Evolutionary conservation across 2,113 vertebrate species (phyloP), one percentile per base, ranked within the genome.

Genomic region (Sphaerodactylus townsendi): DNA sequence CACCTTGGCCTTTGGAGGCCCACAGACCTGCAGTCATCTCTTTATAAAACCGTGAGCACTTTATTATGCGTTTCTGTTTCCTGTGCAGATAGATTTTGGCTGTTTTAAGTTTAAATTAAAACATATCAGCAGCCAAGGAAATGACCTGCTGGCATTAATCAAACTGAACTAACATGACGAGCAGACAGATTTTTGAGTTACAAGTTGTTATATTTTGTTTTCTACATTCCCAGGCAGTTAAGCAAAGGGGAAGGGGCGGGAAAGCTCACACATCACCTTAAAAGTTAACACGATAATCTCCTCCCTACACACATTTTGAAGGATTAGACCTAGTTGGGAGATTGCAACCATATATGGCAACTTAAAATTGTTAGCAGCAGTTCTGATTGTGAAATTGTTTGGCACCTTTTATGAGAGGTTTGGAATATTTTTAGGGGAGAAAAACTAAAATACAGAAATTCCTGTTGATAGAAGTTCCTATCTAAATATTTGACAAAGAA

Each of bases 301-400:
- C n/a, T 68, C 84, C 17, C 69, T 86, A 88, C 19, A 85, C 82
- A 81, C 83, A 53, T 46, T 3, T 72, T 41, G 69, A 81, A 1
- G 30, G 83, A 86, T 76, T 81, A 88, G 0, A 0, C 75, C 2
- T 82, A 70, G 75, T 85, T 83, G 48, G 88, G 86, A 84, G 85
- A 84, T 68, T 83, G 73, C 80, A 85, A 30, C 93, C 92, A 87
- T 93, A 94, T 92, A 95, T 80, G 94, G 92, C 35, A 11, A 75
- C 89, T 77, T 82, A 46, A 17, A n/a, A 86, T 83, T 78, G 41
- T 3, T 72, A 77, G 87, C 83, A 88, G 79, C 69, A 41, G 33
- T 64, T 59, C 28, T 4, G 14, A 23, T 2, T 56, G 48, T 35
- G 3, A 37, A 66, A 50, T 2, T 11, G 28, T 44, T 86, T 90